Percentiles rank a stretch among this genome's conserved stretches.
These are phyloP conservation scores for Psittacara wagleri DNA, from an alignment of 2,113 vertebrate genomes.

Conservation along the genomic window DNA sequence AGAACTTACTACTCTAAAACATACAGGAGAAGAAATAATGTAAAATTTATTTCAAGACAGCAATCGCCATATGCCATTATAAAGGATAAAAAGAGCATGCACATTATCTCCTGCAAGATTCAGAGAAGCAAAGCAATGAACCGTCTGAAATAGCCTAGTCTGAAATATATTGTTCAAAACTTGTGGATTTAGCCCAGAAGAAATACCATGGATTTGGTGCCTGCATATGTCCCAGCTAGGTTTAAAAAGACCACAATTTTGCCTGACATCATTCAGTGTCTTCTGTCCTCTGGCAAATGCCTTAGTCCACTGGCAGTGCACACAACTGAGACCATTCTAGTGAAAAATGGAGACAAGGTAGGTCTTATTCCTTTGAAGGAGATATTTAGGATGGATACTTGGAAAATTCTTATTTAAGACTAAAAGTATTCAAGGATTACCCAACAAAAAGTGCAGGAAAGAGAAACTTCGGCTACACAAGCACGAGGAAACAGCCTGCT, in stretches of 20 bases:
- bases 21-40: not conserved
- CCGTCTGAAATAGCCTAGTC: not conserved
- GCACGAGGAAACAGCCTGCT: not conserved
- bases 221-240: not conserved
- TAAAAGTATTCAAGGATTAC: not conserved
- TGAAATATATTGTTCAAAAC: not conserved
- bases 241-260: not conserved
- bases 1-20: not conserved
- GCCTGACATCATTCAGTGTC: not conserved
- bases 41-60: not conserved
- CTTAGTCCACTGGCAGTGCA: not conserved
- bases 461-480: not conserved
- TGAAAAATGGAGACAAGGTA: not conserved
- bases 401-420: not conserved
- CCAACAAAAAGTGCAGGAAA: not conserved
- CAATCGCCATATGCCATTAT: not conserved
- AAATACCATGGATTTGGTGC: not conserved
- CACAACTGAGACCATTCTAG: not conserved
- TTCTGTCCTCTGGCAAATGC: not conserved
- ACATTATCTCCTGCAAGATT: not conserved
- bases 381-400: not conserved
- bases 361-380: not conserved
- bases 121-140: not conserved
- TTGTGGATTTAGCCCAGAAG: not conserved
- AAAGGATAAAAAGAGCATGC: not conserved